Base-by-base conservation (phyloP, 1,140 invertebrate genomes). In the Dreissena rostriformis region DNA sequence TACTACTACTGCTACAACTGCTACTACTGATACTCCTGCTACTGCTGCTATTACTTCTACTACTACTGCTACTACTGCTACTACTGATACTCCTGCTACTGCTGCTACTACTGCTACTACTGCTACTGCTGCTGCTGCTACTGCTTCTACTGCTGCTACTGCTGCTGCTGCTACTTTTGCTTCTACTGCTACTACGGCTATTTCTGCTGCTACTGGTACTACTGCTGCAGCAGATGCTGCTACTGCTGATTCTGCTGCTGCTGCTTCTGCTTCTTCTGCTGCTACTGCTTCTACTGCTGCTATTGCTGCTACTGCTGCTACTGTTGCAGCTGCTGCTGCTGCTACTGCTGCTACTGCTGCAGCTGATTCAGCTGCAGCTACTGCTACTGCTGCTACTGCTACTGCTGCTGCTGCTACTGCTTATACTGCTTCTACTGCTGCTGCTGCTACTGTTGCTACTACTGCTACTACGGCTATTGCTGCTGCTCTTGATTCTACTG, bases 11-110 rank as follows among this genome's bases (percentile, higher is more conserved):
- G 24, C 67, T 68, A 19, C 67, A 8, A 19, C 67, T 68, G 24
- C 67, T 68, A 19, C 67, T 68, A 19, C 67, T 68, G 26, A 5
- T 68, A 68, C 67, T 68, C 4, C 67, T 68, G 26, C 67, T 68
- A 19, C 67, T 68, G 26, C 67, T 68, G 26, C 67, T 68, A 68
- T 26, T 68, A 19, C 19, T 68, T 4, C 67, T 68, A 68, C 67
- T 68, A 6, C 4, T 68, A 19, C 67, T 68, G 26, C 67, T 68
- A 8, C 19, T 68, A 68, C 4, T 68, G 26, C 19, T 68, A 7
- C 67, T 68, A 68, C 67, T 28, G 26, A 5, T 5, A 15, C 67
- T 68, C 5, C 67, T 68, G 24, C 67, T 68, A 68, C 67, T 68
- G 26, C 67, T 68, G 4, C 67, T 68, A 22, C 67, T 68, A 39